Base-by-base conservation (phyloP, 2,113 vertebrate species). In the Tachysurus fulvidraco region DNA sequence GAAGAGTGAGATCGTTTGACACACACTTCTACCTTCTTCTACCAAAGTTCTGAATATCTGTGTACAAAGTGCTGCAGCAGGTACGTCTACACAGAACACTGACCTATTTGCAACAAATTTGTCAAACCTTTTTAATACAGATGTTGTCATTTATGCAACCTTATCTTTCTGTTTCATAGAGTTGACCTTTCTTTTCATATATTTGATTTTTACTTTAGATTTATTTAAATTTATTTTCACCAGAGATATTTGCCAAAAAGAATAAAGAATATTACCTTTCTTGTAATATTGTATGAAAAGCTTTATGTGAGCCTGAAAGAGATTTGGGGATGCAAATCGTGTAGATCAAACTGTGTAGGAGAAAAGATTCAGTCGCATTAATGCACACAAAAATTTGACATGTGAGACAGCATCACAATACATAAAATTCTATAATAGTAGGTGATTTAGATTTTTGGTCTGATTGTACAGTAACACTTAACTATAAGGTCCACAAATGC, bases 41-140 rank as follows among this genome's bases (percentile, higher is more conserved):
- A 25, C 83, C 83, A 84, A 59, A 41, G 36, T 64, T n/a, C 59
- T 23, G 73, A 62, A 30, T 77, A 59, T 84, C 30, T 69, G 13
- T 3, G 12, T 64, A 78, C 57, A 85, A 79, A 64, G n/a, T 60
- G 36, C 74, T 25, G 3, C 59, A 30, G 74, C 74, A 85, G 84
- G 84, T 85, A 85, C 4, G 84, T 85, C 28, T 76, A 46, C 28
- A 64, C 17, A 54, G 44, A 64, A 64, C 71, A 54, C n/a, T 64
- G 25, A 28, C 9, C 19, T 41, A 41, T 36, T 59, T 80, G 4
- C 21, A 41, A 73, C 14, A 44, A 0, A 2, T 52, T 83, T 50
- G 16, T 30, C 8, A 54, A 25, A 69, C 19, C 25, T 54, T 23
- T 83, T 65, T 52, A 8, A 83, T 16, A 52, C 41, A 21, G 16